Conservation (phyloP, 2,797 vertebrate species). For the Dendrocincla tyrannina region DNA sequence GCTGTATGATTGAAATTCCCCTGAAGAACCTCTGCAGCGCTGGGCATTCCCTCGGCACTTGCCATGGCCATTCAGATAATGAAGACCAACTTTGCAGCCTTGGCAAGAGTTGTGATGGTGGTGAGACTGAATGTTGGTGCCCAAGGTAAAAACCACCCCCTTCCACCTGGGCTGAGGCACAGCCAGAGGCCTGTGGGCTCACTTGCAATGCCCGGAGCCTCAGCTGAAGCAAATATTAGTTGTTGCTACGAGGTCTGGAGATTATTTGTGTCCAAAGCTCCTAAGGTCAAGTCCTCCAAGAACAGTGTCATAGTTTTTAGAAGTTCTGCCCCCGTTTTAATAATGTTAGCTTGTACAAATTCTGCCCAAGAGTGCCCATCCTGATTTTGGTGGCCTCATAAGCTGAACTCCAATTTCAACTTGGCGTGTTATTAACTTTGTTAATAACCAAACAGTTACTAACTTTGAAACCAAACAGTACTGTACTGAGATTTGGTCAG, state of each 20-base stretch:
- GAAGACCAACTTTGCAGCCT: neutral
- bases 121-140: neutral
- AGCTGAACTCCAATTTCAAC: neutral
- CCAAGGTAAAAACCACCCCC: accelerated
- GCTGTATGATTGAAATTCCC: neutral
- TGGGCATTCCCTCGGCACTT: neutral
- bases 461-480: neutral
- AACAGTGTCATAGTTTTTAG: neutral
- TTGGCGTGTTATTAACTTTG: neutral
- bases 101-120: neutral
- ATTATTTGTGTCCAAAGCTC: neutral
- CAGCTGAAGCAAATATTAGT: neutral
- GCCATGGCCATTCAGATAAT: neutral
- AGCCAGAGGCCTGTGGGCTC: neutral
- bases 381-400: neutral
- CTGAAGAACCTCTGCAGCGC: neutral
- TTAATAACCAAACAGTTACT: neutral
- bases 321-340: neutral
- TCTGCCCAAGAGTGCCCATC: neutral
- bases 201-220: accelerated
- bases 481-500: accelerated
- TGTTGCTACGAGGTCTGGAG: neutral
- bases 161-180: no score
- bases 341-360: no score
- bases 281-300: neutral